A percentile compares a stretch with the other conserved stretches of the same genome.
phyloP scores from a whole-genome alignment of 2,888 invertebrate species.

The Hermodice carunculata region DNA sequence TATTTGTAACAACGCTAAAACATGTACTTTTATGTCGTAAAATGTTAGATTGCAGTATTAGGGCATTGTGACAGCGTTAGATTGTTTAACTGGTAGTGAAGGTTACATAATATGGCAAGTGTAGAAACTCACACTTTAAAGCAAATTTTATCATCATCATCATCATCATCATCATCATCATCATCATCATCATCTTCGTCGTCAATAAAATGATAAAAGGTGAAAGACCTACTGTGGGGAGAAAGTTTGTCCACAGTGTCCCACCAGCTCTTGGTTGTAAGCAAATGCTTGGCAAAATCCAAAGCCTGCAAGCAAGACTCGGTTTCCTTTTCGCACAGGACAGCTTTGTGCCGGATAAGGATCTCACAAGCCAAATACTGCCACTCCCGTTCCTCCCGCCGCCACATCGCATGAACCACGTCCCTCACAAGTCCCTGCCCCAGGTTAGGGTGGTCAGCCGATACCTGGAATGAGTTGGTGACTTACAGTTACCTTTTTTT shows the following conservation, averaged over 20 bases:
- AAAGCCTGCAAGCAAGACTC: slow-evolving; percentile 4
- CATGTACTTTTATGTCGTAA: too few relatives aligned
- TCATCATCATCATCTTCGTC: too few relatives aligned
- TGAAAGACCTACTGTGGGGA: slow-evolving; percentile 32
- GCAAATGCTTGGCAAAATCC: slow-evolving; percentile 18
- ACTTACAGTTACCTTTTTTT: too few relatives aligned
- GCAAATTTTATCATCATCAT: too few relatives aligned
- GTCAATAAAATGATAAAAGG: too few relatives aligned
- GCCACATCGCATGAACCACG: slow-evolving; percentile 28
- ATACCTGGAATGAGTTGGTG: slow-evolving; percentile 35
- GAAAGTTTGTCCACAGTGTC: slow-evolving; percentile 46
- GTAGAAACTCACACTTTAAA: too few relatives aligned
- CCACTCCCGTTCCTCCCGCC: slow-evolving; percentile 36
- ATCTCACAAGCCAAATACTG: slow-evolving; percentile 35
- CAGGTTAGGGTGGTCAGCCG: slow-evolving; percentile 14
- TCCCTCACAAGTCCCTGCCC: slow-evolving; percentile 14
- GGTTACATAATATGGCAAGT: too few relatives aligned
- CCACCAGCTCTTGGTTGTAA: slow-evolving; percentile 43
- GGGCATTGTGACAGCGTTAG: too few relatives aligned
- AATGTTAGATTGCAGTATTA: too few relatives aligned
- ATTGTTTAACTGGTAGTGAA: too few relatives aligned
- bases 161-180: too few relatives aligned
- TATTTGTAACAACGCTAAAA: too few relatives aligned
- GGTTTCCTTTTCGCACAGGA: slow-evolving; percentile 13
- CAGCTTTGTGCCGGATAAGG: slow-evolving; percentile 12